phyloP scores from a whole-genome alignment of 2,113 vertebrate species.

The Aleadryas rufinucha region DNA sequence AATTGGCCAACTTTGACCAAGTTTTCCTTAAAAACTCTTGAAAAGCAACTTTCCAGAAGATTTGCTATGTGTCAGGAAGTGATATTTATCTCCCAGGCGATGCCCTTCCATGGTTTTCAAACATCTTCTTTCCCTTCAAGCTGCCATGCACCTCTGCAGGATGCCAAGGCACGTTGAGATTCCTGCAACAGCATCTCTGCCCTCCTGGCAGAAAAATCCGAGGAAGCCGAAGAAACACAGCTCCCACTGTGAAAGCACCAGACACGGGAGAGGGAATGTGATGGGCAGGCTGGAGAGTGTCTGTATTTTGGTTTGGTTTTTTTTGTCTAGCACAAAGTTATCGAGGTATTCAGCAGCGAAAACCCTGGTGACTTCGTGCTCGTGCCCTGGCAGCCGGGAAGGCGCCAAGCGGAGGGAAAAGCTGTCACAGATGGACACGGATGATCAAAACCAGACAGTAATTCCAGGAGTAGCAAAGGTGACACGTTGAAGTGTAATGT shows the following conservation, averaged over 20 bases:
- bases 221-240: neutral
- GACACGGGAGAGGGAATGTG: neutral
- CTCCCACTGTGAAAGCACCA: neutral
- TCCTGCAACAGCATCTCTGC: neutral
- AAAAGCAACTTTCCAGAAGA: neutral
- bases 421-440: conserved; percentile 15
- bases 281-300: neutral
- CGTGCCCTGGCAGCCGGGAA: neutral
- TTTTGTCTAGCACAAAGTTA: neutral
- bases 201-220: neutral
- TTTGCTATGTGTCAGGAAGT: neutral
- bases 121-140: neutral
- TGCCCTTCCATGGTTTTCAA: neutral
- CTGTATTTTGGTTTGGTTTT: neutral
- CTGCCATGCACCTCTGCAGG: neutral
- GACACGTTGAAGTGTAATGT: neutral
- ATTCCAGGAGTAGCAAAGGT: conserved; percentile 19
- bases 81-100: neutral
- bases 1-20: neutral
- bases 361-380: neutral
- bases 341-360: neutral
- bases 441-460: neutral
- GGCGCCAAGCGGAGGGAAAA: neutral
- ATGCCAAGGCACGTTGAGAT: neutral
- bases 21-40: neutral